Percentiles rank a stretch among this genome's conserved stretches.
phyloP scores from a whole-genome alignment of 2,113 vertebrate genomes.

The Empidonax traillii region DNA sequence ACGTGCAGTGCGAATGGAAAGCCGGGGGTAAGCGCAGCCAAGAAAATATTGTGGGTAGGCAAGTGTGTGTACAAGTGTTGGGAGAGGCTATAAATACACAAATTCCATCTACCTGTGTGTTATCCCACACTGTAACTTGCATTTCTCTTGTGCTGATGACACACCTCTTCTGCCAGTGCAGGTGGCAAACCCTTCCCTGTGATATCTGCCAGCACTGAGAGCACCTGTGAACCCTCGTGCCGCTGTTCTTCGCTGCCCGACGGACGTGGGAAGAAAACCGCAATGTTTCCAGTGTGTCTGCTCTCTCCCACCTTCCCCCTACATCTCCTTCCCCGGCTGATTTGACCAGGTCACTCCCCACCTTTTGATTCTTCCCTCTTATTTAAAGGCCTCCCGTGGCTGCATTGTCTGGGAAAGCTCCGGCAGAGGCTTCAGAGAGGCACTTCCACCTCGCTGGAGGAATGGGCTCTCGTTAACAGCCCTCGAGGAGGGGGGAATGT shows the following conservation, averaged over 20 bases:
- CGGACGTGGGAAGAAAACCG: background rate
- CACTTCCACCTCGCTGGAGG: background rate
- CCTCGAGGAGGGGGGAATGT: background rate
- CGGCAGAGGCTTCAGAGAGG: background rate
- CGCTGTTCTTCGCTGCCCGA: background rate
- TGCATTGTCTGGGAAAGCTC: slow-evolving; percentile 25
- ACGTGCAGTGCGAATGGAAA: background rate
- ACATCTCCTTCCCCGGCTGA: background rate
- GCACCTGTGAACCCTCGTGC: background rate
- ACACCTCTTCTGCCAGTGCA: background rate
- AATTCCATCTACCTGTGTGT: background rate
- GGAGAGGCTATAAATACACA: background rate
- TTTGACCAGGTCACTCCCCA: slow-evolving; percentile 22
- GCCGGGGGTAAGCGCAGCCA: background rate
- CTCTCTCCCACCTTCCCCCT: background rate
- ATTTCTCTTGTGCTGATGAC: background rate
- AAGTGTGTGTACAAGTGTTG: rapidly evolving
- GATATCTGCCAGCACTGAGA: background rate
- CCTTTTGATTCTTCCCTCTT: slow-evolving; percentile 15
- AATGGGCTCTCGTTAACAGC: background rate
- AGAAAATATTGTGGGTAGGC: background rate
- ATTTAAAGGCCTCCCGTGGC: background rate
- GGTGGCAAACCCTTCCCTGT: background rate
- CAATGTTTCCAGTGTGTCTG: background rate
- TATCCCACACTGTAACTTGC: background rate